Conservation (phyloP, 1,140 invertebrate species). For the Zaprionus capensis region DNA sequence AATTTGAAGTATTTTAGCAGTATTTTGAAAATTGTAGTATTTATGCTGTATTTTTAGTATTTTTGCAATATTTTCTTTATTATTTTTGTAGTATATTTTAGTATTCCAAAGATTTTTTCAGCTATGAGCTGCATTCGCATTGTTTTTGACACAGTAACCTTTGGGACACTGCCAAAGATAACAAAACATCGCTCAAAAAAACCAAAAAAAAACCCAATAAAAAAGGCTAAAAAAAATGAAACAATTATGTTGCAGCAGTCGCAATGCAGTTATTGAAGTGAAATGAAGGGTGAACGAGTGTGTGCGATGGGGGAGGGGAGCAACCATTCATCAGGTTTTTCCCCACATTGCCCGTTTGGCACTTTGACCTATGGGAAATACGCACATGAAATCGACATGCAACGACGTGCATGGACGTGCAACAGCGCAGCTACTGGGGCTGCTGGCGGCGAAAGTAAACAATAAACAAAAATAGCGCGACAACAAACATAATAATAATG, state of each 20-base stretch:
- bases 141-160: slow-evolving; percentile 3
- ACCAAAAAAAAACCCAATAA: neutral
- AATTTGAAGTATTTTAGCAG: neutral
- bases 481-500: slow-evolving; percentile 25
- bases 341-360: neutral
- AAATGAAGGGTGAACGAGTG: neutral
- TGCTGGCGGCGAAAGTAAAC: neutral
- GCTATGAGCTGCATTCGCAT: neutral
- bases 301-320: neutral
- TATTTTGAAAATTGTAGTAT: neutral
- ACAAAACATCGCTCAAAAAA: neutral
- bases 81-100: neutral
- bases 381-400: slow-evolving; percentile 3
- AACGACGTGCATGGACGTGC: neutral
- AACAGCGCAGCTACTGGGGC: neutral
- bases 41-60: neutral
- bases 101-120: neutral
- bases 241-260: slow-evolving; percentile 1
- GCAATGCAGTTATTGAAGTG: neutral
- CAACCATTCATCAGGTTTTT: neutral
- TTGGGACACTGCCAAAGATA: slow-evolving; percentile 1
- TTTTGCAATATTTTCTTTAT: neutral
- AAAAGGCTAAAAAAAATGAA: neutral
- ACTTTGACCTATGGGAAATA: slow-evolving; percentile 4
- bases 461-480: slow-evolving; percentile 11